Evolutionary conservation across 2,888 invertebrate species (phyloP).

Genomic region (Apotomis turbidana): DNA sequence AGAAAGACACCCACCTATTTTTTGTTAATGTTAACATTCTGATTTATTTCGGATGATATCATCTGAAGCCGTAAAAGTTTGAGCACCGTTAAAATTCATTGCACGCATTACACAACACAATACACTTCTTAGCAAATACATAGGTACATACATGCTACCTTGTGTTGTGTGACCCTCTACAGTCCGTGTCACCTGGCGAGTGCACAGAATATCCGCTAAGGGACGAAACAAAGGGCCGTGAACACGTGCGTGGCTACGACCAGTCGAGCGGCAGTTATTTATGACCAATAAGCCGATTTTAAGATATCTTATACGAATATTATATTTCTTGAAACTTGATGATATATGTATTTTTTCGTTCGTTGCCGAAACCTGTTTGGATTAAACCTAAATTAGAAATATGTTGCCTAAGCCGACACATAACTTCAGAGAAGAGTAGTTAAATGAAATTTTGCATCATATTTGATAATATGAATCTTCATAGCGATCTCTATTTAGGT

Average conservation of each 20-base stretch:
- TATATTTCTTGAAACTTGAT: neutral
- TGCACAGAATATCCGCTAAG: conserved; percentile 5
- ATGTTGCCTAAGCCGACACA: too few relatives aligned
- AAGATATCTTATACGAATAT: neutral
- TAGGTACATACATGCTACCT: neutral
- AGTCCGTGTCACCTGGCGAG: conserved; percentile 31
- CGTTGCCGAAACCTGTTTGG: too few relatives aligned
- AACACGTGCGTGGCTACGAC: conserved; percentile 35
- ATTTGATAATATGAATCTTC: too few relatives aligned
- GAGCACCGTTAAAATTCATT: conserved; percentile 21
- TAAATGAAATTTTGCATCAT: too few relatives aligned
- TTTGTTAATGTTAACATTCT: neutral
- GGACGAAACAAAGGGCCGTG: conserved; percentile 17
- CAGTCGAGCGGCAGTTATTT: conserved; percentile 26
- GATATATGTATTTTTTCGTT: too few relatives aligned
- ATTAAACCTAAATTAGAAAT: too few relatives aligned
- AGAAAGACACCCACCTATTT: too few relatives aligned
- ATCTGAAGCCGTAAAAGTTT: conserved; percentile 9
- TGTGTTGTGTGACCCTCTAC: conserved; percentile 16
- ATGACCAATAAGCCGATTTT: conserved; percentile 16
- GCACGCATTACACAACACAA: conserved; percentile 19
- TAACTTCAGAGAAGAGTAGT: too few relatives aligned
- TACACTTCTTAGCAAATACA: neutral
- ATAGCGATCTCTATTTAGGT: too few relatives aligned
- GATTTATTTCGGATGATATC: conserved; percentile 16